Base-by-base conservation (phyloP, 2,888 invertebrate genomes). In the Diarsia rubi region DNA sequence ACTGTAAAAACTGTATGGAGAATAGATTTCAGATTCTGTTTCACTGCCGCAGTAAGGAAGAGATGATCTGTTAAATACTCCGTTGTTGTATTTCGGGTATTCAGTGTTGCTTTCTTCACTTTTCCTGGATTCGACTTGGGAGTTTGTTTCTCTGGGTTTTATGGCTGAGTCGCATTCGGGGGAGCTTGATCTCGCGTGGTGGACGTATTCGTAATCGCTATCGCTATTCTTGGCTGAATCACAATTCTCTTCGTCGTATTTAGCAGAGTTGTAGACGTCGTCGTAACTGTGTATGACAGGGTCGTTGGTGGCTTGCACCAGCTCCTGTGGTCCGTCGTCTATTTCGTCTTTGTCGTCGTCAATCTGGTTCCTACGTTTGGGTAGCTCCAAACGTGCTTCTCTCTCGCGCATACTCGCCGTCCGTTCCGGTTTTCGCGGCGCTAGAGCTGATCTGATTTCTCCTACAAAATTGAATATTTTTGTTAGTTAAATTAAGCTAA, bases 361-460 rank as follows among this genome's bases (percentile, higher is more conserved):
- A 82, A 97, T 94, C 84, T 96, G 94, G 63, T 93, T 95, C 79
- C 95, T 92, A 73, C 97, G 94, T 87, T 96, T 96, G 45, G 97
- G 97, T 67, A 97, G 95, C 91, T 97, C 97, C 86, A 97, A 92
- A 86, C 97, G 97, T 6, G 97, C 97, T 93, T 98, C 98, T 77
- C 98, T 97, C 93, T 98, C 98, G 86, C 98, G 97, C 98, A 98
- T 98, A 92, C 98, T 98, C 63, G 98, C 98, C 27, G 98, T 98
- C 82, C 98, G 97, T 92, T 98, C 98, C 24, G 98, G 98, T 93
- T 98, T 99, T 74, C 98, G 97, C 21, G 98, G 98, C 69, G 98
- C 98, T 88, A 98, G 97, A 75, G 98, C 97, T 91, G 98, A 98
- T 92, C 98, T 97, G 86, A 98, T 98, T 97, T 98, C 98, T 92